Base-by-base conservation (phyloP, 2,888 invertebrate genomes). In the Siphonodentalium dalli region DNA sequence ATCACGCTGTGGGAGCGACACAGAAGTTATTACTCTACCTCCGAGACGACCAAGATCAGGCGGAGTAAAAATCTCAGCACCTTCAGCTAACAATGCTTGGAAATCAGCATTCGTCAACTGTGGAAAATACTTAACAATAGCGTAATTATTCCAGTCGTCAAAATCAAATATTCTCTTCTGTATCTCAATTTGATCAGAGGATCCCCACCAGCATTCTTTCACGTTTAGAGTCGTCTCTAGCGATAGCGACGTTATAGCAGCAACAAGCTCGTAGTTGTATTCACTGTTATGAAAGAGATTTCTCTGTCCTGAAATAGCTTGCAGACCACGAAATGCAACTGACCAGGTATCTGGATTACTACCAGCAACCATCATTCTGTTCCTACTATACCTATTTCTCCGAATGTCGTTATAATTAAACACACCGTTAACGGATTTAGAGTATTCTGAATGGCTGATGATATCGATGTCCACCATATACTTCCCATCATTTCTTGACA, bases 121-220 rank as follows among this genome's bases (percentile, higher is more conserved):
- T 0, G 98, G 99, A 48, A 89, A 86, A 80, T 90, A 99, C 13
- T 89, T 87, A 0, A 96, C 97, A 45, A 96, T 88, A 0, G 96
- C 96, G 79, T 93, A 95, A 81, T 94, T 93, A 79, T 99, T 99
- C 98, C 99, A 99, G 79, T 98, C 97, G 79, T 99, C 96, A 82
- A 99, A 97, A 83, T 98, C 98, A 78, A 98, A 97, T 71, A 98
- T 95, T 75, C 88, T 87, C 44, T 87, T 86, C 53, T 88, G 87
- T 47, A 99, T 98, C 49, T 86, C 85, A 5, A 83, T 84, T 45
- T 90, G 88, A 48, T 89, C 86, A 0, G 84, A 84, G 3, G 89
- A 89, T 11, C 97, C 98, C 98, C 98, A 99, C 92, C 93, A 99
- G 80, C 99, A 99, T 79, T 93, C 90, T 9, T 87, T 87, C 0